Percentiles rank a stretch among this genome's conserved stretches.
phyloP scores from a whole-genome alignment of 92 coral and sea anemone species.

The Chrysogorgia sp. region DNA sequence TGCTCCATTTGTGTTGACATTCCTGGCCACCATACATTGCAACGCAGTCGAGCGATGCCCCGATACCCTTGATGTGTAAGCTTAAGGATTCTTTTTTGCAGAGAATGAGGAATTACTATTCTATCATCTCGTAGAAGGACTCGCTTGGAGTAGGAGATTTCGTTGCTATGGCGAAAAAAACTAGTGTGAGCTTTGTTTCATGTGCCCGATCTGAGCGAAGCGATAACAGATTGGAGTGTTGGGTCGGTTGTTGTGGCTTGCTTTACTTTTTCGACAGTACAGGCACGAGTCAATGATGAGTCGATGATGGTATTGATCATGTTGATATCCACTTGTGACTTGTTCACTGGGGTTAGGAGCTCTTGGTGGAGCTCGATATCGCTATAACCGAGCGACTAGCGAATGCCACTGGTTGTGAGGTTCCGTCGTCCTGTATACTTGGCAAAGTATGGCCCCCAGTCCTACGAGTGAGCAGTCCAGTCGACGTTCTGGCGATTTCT shows the following conservation, averaged over 20 bases:
- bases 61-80: slow-evolving; percentile 33
- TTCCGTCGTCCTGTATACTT: slow-evolving; percentile 11
- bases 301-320: neutral
- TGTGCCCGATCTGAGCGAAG: neutral
- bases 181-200: neutral
- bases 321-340: neutral
- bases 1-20: no score
- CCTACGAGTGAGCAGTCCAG: slow-evolving; percentile 3
- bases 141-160: neutral
- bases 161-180: neutral
- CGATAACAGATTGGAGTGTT: slow-evolving; percentile 1
- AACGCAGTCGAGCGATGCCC: no score
- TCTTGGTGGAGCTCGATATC: slow-evolving; percentile 1
- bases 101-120: neutral
- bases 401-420: neutral
- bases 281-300: neutral
- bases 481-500: neutral
- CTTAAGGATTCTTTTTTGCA: slow-evolving; percentile 5
- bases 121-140: slow-evolving; percentile 8
- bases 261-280: neutral
- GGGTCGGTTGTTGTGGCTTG: slow-evolving; percentile 16
- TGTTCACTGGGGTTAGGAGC: neutral
- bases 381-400: neutral
- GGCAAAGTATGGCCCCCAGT: slow-evolving; percentile 14
- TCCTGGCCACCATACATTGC: no score